Evolutionary conservation across 2,888 invertebrate species (phyloP).

Genomic region (Drosophila parthenogenetica): DNA sequence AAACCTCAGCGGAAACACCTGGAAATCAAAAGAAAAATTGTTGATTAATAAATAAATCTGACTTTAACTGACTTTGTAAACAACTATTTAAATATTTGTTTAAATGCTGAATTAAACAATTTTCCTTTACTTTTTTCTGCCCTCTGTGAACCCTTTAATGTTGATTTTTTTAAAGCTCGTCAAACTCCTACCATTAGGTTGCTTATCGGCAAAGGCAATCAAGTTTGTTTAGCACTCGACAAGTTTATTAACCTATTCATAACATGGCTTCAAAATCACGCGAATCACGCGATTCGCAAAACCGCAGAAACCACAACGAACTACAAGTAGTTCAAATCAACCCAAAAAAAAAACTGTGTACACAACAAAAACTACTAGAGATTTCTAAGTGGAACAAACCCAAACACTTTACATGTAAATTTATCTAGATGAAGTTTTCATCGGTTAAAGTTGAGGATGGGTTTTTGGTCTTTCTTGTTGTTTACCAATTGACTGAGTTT

Average conservation of each 20-base stretch:
- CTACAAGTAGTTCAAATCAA: slow-evolving; percentile 23
- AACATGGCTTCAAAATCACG: slow-evolving; percentile 11
- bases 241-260: slow-evolving; percentile 39
- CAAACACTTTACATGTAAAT: slow-evolving; percentile 56
- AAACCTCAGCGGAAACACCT: slow-evolving; percentile 94
- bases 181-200: not conserved
- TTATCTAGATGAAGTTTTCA: slow-evolving; percentile 50
- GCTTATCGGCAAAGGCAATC: slow-evolving; percentile 6
- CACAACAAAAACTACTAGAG: slow-evolving; percentile 10
- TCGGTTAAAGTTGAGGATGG: slow-evolving; percentile 17
- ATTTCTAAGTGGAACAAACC: slow-evolving; percentile 48
- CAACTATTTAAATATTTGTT: too few relatives aligned
- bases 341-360: slow-evolving; percentile 15
- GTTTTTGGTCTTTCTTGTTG: slow-evolving; percentile 21
- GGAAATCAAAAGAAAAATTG: slow-evolving; percentile 55
- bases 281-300: slow-evolving; percentile 31
- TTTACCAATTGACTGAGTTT: slow-evolving; percentile 42
- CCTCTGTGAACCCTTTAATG: not conserved
- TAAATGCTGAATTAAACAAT: not conserved
- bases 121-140: not conserved
- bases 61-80: too few relatives aligned
- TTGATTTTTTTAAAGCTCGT: not conserved
- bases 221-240: slow-evolving; percentile 9
- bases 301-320: slow-evolving; percentile 17
- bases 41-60: not conserved